phyloP scores from a whole-genome alignment of 2,113 vertebrate genomes.

The Stercorarius parasiticus region DNA sequence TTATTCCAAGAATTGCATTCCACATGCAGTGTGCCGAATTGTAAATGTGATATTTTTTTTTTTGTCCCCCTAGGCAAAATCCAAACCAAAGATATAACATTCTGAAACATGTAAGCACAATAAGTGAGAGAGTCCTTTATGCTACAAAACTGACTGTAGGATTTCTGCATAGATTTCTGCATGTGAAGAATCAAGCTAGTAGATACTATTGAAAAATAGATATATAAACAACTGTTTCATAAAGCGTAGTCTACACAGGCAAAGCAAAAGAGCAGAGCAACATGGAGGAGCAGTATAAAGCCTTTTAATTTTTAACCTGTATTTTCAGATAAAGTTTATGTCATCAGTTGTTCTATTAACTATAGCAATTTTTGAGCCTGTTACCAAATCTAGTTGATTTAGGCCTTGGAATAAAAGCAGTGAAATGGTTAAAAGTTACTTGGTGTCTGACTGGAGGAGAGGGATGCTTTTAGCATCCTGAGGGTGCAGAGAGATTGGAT shows the following conservation, averaged over 20 bases:
- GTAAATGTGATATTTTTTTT: not conserved
- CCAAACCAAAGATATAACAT: not conserved
- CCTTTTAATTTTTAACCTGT: constrained; percentile 22
- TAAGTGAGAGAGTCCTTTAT: not conserved
- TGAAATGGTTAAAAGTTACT: not conserved
- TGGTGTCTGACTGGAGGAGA: not conserved
- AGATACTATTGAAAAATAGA: not conserved
- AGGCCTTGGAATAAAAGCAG: not conserved
- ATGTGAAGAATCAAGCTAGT: not conserved
- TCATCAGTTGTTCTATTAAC: not conserved
- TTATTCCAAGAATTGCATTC: constrained; percentile 52
- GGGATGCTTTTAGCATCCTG: not conserved
- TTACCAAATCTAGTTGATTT: not conserved
- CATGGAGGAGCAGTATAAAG: not conserved
- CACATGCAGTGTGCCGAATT: not conserved
- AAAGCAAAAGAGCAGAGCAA: not conserved
- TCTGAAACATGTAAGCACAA: not conserved
- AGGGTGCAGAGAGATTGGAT: not conserved
- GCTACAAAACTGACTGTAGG: not conserved
- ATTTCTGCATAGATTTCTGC: not conserved
- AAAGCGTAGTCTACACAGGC: not conserved
- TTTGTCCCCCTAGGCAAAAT: not conserved
- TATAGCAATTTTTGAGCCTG: not conserved
- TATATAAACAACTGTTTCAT: not conserved
- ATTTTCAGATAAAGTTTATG: not conserved